Evolutionary conservation across 2,797 vertebrate genomes (phyloP), one percentile per base, ranked within the genome.

Genomic region (Taeniopygia guttata): DNA sequence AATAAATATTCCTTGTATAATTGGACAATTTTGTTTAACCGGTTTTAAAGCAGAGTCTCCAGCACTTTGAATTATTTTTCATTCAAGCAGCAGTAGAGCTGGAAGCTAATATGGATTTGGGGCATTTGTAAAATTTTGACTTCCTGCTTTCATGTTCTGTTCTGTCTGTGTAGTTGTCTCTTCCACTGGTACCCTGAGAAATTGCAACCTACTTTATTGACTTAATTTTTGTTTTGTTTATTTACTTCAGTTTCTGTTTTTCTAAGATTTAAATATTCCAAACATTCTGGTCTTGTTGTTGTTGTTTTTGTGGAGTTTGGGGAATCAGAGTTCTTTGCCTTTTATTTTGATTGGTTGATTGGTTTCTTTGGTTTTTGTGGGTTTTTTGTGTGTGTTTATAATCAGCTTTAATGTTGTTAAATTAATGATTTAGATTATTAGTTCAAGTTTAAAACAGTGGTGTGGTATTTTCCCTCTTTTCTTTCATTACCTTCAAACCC

Each of bases 21-120:
- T 84, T 90, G 54, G 49, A 56, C 32, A 30, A 42, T 86, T 77
- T 63, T 86, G 26, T 84, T 91, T 78, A 90, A 76, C n/a, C n/a
- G 40, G 11, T 64, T 88, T 81, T 75, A 78, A 58, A 62, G 30
- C 29, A 86, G 8, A 60, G 14, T 72, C 34, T 46, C 38, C 58
- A 49, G 43, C 36, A 67, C 7, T 86, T 58, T 74, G 67, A 81
- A 67, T 72, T 86, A 84, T 76, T 84, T 84, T 32, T 70, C 40
- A 2, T 48, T 90, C 36, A 49, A 83, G 45, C 52, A 85, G 43
- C 34, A 49, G 43, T 46, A n/a, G n/a, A 84, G 20, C 30, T 89
- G 62, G 16, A 54, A 88, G 34, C 40, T 68, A 29, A 48, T 51
- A 46, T 16, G 63, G 22, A 70, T 66, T 90, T 69, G 5, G 12